Evolutionary conservation across 1,140 invertebrate species (phyloP), one percentile per base, ranked within the genome.

Genomic region (Pogonus chalceus): DNA sequence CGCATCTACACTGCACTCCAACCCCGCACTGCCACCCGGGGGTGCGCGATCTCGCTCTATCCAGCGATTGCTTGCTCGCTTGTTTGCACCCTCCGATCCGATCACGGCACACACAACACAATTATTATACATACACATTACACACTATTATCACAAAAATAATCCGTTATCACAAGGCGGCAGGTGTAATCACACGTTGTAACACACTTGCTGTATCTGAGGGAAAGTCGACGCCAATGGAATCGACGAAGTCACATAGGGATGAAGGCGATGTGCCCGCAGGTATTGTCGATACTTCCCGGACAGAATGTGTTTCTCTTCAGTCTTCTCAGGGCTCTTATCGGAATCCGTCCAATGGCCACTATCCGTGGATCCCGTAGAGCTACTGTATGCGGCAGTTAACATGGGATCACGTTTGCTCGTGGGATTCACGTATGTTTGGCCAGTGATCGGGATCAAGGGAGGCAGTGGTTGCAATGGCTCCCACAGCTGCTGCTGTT

Each of bases 231-330:
- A 68, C 21, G 70, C 69, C 43, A 69, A 56, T 35, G 68, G 66
- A 56, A 70, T 68, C n/a, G 66, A 65, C 43, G 66, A 68, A 56
- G 68, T 69, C 53, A 75, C 67, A 60, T 77, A 77, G 1, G 75
- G 75, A 66, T 77, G 75, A 62, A 77, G 69, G 59, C 75, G 66
- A 62, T 77, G 75, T 12, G 74, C 69, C 47, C 73, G 67, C 61
- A 76, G 63, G 58, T 76, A 77, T 66, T 76, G 75, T 26, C 75
- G 65, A 61, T 76, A 76, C 64, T 77, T 77, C 51, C 74, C 75
- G 57, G 72, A 71, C 49, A 75, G 59, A 51, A 75, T 75, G 54
- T 76, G 73, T 56, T 65, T 69, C 48, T 66, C 63, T 39, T 67
- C 69, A 51, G 62, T 65, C 35, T 64, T 59, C 52, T 68, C 65